Evolutionary conservation across 2,888 invertebrate genomes (phyloP).

Genomic region (Spodoptera littoralis): DNA sequence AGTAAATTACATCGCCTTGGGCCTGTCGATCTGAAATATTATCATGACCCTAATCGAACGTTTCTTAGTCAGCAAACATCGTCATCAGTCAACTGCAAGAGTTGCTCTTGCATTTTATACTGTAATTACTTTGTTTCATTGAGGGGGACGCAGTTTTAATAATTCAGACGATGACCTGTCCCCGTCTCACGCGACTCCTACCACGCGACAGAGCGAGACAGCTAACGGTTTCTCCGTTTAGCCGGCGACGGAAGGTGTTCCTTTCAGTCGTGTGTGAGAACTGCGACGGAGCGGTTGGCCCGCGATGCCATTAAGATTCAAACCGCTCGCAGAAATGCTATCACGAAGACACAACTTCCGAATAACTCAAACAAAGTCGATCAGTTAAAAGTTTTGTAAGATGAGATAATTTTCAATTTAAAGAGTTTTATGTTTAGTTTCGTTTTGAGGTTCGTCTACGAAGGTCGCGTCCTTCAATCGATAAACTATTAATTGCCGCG

Average conservation of each 20-base stretch:
- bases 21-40: conserved; percentile 71
- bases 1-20: conserved; percentile 70
- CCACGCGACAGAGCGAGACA: conserved; percentile 60
- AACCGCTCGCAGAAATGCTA: conserved; percentile 85
- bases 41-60: conserved; percentile 76
- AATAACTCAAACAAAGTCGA: conserved; percentile 76
- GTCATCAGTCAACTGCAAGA: conserved; percentile 66
- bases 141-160: conserved; percentile 76
- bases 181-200: conserved; percentile 48
- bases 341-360: conserved; percentile 85
- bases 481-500: conserved; percentile 86
- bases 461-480: conserved; percentile 88
- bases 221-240: conserved; percentile 55
- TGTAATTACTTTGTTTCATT: conserved; percentile 76
- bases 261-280: conserved; percentile 76
- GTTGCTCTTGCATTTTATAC: conserved; percentile 77
- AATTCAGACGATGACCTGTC: conserved; percentile 77
- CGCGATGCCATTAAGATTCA: conserved; percentile 81
- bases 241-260: conserved; percentile 50
- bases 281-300: conserved; percentile 75
- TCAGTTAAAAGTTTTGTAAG: conserved; percentile 72
- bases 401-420: conserved; percentile 77
- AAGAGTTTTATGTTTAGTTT: conserved; percentile 80
- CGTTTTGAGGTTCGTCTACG: conserved; percentile 75
- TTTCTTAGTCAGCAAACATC: conserved; percentile 75